Evolutionary conservation across 1,140 invertebrate genomes (phyloP).

Genomic region (Dendroctonus valens): DNA sequence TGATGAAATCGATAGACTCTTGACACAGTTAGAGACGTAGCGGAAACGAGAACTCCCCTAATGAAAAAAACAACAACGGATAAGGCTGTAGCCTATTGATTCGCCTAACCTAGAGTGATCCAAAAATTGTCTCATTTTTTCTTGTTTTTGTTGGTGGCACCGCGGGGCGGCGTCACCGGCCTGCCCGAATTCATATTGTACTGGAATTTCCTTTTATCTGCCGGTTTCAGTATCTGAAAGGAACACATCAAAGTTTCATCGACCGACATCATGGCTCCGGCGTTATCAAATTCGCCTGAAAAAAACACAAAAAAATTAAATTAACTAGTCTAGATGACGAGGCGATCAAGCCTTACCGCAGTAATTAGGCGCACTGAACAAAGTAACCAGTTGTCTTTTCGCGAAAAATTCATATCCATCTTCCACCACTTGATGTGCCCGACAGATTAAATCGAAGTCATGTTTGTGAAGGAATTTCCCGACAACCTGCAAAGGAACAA

Average conservation of each 20-base stretch:
- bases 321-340: not conserved
- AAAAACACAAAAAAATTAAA: conserved; percentile 5
- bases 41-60: no score
- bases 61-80: no score
- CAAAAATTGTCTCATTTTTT: conserved; percentile 61
- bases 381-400: conserved; percentile 94
- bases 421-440: conserved; percentile 97
- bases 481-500: conserved; percentile 62
- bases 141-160: conserved; percentile 83
- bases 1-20: no score
- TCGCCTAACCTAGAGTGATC: not conserved
- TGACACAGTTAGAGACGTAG: no score
- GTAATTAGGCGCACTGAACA: conserved; percentile 98
- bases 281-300: conserved; percentile 96
- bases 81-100: no score
- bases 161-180: conserved; percentile 86
- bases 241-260: conserved; percentile 99
- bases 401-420: conserved; percentile 99
- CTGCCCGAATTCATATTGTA: conserved; percentile 82
- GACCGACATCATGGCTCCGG: conserved; percentile 99
- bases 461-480: conserved; percentile 94
- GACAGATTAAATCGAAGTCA: conserved; percentile 94
- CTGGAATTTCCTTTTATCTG: conserved; percentile 97
- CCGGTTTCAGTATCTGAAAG: conserved; percentile 97
- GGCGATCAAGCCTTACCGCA: conserved; percentile 60